phyloP scores from a whole-genome alignment of 2,888 invertebrate genomes.

The Ditula angustiorana region DNA sequence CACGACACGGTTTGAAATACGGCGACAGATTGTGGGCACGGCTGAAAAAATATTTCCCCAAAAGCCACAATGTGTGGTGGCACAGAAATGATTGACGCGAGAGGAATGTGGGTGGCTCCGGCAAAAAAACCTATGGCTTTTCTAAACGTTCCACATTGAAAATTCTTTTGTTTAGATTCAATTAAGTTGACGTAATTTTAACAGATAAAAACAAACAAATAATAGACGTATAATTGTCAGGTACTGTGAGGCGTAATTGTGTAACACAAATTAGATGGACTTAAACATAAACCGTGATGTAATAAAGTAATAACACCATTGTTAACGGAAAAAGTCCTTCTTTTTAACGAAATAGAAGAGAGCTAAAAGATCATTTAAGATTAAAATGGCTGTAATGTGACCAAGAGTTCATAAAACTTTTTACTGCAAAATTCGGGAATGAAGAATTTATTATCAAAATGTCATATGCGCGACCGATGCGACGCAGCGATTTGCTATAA shows the following conservation, averaged over 20 bases:
- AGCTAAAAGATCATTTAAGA: too few relatives aligned
- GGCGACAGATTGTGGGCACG: constrained; percentile 3
- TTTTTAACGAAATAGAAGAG: too few relatives aligned
- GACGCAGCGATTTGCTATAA: constrained; percentile 10
- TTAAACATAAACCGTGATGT: too few relatives aligned
- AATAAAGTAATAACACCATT: too few relatives aligned
- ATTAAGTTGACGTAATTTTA: not conserved
- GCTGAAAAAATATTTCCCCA: constrained; percentile 9
- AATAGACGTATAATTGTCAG: not conserved
- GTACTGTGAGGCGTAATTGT: too few relatives aligned
- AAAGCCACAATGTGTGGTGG: constrained; percentile 14
- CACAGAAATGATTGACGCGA: constrained; percentile 28
- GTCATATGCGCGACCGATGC: not conserved
- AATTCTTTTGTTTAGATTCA: constrained; percentile 16
- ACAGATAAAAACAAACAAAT: not conserved
- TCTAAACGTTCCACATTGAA: constrained; percentile 1
- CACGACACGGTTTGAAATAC: constrained; percentile 27
- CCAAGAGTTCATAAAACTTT: not conserved
- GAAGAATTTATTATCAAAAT: not conserved
- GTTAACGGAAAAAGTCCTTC: too few relatives aligned
- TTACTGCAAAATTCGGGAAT: not conserved
- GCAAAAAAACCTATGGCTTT: not conserved
- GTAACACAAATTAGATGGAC: too few relatives aligned
- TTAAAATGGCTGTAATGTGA: not conserved
- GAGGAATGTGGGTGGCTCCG: constrained; percentile 10